Conservation (phyloP, 2,888 invertebrate species). For the Priocnemis perturbator region DNA sequence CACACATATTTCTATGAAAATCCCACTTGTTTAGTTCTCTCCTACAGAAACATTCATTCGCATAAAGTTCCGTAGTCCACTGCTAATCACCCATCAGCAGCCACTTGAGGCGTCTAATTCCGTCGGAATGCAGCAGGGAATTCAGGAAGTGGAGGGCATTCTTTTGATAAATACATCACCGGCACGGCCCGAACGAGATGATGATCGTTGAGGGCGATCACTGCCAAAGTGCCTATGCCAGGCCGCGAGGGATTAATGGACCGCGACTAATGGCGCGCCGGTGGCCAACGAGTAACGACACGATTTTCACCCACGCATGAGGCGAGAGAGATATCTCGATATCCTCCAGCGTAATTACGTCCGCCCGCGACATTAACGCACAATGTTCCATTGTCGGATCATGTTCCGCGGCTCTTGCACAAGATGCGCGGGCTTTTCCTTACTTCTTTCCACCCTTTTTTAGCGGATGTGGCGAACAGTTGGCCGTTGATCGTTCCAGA, state of each 20-base stretch:
- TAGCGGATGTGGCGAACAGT: background rate
- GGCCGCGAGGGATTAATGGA: slow-evolving; percentile 54
- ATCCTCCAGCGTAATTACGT: slow-evolving; percentile 57
- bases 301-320: slow-evolving; percentile 59
- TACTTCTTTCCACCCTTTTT: background rate
- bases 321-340: slow-evolving; percentile 45
- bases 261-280: slow-evolving; percentile 52
- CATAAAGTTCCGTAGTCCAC: too few relatives aligned
- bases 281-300: slow-evolving; percentile 57
- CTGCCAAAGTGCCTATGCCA: slow-evolving; percentile 27
- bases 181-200: too few relatives aligned
- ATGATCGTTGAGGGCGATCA: background rate
- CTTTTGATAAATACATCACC: too few relatives aligned
- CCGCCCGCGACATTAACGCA: slow-evolving; percentile 55
- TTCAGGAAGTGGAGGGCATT: too few relatives aligned
- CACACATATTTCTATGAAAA: too few relatives aligned
- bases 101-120: too few relatives aligned
- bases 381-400: slow-evolving; percentile 57
- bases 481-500: too few relatives aligned
- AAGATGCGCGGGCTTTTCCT: background rate
- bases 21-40: too few relatives aligned
- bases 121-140: too few relatives aligned
- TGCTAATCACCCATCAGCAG: too few relatives aligned
- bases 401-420: slow-evolving; percentile 21
- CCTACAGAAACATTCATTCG: too few relatives aligned